Base-by-base conservation (phyloP, 2,888 invertebrate species). In the Ctenicera cuprea region DNA sequence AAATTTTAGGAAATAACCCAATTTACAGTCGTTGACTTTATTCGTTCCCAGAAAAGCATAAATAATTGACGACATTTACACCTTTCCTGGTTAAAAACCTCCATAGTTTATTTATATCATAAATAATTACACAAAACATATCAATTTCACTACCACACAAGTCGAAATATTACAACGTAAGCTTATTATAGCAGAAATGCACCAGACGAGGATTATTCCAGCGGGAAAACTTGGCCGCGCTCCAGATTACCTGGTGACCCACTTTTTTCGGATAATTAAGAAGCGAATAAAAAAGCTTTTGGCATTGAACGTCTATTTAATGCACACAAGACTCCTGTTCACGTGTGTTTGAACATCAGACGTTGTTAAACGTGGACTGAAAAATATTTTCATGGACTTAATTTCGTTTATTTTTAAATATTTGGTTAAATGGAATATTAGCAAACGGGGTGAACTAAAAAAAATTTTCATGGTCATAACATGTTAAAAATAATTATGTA, bases 181-280 rank as follows among this genome's bases (percentile, higher is more conserved):
- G 38, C 26, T 54, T 30, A 33, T 59, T 59, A 59, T 22, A 48
- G 65, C 48, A 16, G 22, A 63, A 64, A 54, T 54, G 48, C 48
- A 48, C 11, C 48, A 48, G 20, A 1, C 48, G 48, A 16, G 33
- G 48, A 54, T 54, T 54, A 54, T 54, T 54, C 26, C 54, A 30
- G 30, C 30, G 37, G 38, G 16, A 64, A 52, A 52, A 20, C n/a
- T 16, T 72, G 72, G 72, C 59, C 16, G 11, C 33, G 59, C 16
- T 72, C 72, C 72, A 72, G 59, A 66, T 66, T 66, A 72, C 72
- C 72, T 72, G 72, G 9, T 72, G 66, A 66, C 72, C 72, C 61
- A 72, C 33, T 67, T 72, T 67, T 61, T 57, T 57, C 41, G 30
- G 57, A 57, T 54, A 67, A 67, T 67, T 67, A 67, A 41, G 43